These are phyloP conservation scores for Mythimna ferrago DNA, from an alignment of 2,888 invertebrate genomes.

Conservation along the genomic window DNA sequence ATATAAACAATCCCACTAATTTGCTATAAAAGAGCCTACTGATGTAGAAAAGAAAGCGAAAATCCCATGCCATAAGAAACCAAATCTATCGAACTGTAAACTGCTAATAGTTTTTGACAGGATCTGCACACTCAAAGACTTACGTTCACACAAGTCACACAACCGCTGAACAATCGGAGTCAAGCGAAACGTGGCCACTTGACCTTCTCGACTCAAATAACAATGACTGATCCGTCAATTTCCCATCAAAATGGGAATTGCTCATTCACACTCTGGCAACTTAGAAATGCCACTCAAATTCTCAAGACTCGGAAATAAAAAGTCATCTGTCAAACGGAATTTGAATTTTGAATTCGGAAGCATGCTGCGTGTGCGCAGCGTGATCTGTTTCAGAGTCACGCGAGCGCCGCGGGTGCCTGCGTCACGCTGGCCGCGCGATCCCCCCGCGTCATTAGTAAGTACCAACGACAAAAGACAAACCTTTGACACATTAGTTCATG, in stretches of 20 bases:
- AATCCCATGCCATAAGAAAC: slow-evolving; percentile 29
- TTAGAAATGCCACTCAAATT: slow-evolving; percentile 70
- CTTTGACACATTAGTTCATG: slow-evolving; percentile 82
- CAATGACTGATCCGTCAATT: slow-evolving; percentile 64
- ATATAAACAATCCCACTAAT: not conserved
- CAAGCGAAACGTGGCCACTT: slow-evolving; percentile 60
- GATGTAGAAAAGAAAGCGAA: slow-evolving; percentile 38
- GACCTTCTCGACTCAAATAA: slow-evolving; percentile 60
- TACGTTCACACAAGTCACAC: slow-evolving; percentile 45
- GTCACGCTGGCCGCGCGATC: slow-evolving; percentile 63
- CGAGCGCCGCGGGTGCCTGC: slow-evolving; percentile 61
- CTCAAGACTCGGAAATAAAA: slow-evolving; percentile 63
- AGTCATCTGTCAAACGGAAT: slow-evolving; percentile 71
- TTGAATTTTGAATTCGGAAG: slow-evolving; percentile 67
- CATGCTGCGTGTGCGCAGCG: slow-evolving; percentile 81
- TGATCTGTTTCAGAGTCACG: slow-evolving; percentile 69
- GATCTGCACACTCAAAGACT: slow-evolving; percentile 32
- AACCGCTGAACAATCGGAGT: slow-evolving; percentile 39
- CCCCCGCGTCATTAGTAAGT: slow-evolving; percentile 72
- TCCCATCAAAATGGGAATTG: slow-evolving; percentile 86
- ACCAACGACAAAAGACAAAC: slow-evolving; percentile 76
- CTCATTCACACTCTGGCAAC: slow-evolving; percentile 79
- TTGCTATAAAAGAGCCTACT: not conserved
- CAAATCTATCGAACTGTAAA: slow-evolving; percentile 61
- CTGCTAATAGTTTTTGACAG: slow-evolving; percentile 70